A percentile compares a stretch with the other conserved stretches of the same genome.
Conservation (phyloP, 2,888 invertebrate genomes). For the Oegoconia quadripuncta region DNA sequence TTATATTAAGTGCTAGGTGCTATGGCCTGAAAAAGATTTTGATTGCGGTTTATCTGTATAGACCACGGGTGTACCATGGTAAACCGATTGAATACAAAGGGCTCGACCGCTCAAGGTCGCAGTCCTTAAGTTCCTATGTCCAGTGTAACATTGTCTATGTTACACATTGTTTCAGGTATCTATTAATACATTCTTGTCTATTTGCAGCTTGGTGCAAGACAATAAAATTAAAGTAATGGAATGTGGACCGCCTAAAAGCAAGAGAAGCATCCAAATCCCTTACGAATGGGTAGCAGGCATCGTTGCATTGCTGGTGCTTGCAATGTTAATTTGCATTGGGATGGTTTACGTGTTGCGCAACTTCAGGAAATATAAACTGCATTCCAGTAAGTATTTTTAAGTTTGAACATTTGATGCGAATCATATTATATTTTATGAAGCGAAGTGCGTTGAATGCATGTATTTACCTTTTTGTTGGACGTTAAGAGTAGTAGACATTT, state of each 20-base stretch:
- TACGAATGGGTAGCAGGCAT: slow-evolving; percentile 31
- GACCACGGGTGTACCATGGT: no score
- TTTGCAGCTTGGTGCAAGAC: slow-evolving; percentile 3
- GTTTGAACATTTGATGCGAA: no score
- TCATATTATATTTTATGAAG: no score
- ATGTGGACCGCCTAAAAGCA: slow-evolving; percentile 24
- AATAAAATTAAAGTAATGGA: background rate
- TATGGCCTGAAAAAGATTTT: background rate
- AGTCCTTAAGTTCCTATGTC: no score
- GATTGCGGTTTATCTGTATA: background rate
- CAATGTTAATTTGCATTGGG: slow-evolving; percentile 19
- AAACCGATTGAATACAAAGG: no score
- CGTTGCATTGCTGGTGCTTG: slow-evolving; percentile 25
- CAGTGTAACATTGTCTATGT: no score
- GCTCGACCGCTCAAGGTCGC: no score
- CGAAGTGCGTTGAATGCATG: no score
- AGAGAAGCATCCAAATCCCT: slow-evolving; percentile 19
- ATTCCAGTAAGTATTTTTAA: slow-evolving; percentile 40
- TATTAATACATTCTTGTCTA: background rate
- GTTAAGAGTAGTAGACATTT: no score
- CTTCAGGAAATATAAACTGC: slow-evolving; percentile 31
- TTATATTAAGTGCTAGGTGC: no score
- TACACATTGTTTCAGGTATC: no score
- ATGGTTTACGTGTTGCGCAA: slow-evolving; percentile 31
- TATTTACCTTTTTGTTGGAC: no score